Conservation (phyloP, 2,113 vertebrate genomes). For the Raja brachyura region DNA sequence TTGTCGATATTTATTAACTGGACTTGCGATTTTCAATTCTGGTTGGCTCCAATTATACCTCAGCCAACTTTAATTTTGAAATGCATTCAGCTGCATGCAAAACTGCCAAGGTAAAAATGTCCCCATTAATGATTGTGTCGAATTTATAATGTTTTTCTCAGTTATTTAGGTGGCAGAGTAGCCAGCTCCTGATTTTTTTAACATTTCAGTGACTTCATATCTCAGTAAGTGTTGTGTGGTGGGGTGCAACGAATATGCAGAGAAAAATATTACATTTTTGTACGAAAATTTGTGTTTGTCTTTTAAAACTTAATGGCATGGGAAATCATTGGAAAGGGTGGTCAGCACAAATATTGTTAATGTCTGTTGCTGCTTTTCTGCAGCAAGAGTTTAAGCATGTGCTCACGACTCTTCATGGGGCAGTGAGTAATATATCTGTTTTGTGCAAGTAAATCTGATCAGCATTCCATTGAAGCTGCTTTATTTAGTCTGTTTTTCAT, state of each 20-base stretch:
- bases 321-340: background rate
- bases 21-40: background rate
- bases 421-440: background rate
- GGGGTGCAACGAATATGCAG: too few species aligned
- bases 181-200: background rate
- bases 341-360: background rate
- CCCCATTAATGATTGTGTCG: background rate
- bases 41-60: background rate
- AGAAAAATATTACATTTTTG: too few species aligned
- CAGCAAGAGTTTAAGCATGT: background rate
- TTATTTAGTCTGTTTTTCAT: background rate
- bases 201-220: background rate
- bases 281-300: background rate
- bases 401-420: background rate
- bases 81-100: background rate
- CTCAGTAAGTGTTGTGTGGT: background rate
- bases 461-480: background rate
- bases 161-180: background rate
- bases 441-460: background rate
- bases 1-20: constrained; percentile 18
- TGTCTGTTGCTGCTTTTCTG: too few species aligned
- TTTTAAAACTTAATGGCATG: background rate
- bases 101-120: background rate
- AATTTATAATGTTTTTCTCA: background rate
- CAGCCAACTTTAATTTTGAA: background rate